These are phyloP conservation scores for Alsophila aescularia DNA, from an alignment of 2,888 invertebrate genomes.

Conservation along the genomic window DNA sequence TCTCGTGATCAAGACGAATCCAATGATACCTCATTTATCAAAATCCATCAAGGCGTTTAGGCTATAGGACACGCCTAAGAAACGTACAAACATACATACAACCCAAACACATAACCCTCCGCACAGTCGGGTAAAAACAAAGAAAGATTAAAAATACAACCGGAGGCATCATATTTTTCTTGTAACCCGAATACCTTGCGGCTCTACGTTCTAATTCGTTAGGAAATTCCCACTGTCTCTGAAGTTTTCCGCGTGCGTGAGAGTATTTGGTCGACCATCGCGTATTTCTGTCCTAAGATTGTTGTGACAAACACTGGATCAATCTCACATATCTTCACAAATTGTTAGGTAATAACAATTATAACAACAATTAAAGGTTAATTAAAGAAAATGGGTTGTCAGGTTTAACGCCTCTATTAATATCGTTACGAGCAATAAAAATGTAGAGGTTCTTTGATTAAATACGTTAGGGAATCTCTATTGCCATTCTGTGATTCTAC, in stretches of 20 bases:
- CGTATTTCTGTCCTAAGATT: conserved; percentile 52
- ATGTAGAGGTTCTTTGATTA: too few relatives aligned
- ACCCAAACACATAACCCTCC: too few relatives aligned
- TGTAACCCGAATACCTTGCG: conserved; percentile 32
- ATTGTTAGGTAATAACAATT: conserved; percentile 34
- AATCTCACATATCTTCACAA: conserved; percentile 40
- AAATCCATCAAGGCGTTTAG: too few relatives aligned
- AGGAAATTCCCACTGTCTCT: conserved; percentile 32
- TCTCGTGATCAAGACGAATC: too few relatives aligned
- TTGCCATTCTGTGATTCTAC: too few relatives aligned
- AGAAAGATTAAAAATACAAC: background rate
- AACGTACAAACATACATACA: too few relatives aligned
- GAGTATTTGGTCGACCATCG: conserved; percentile 50
- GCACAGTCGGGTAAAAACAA: too few relatives aligned
- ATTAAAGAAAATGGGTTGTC: conserved; percentile 17
- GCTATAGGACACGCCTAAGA: too few relatives aligned
- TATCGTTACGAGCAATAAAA: too few relatives aligned
- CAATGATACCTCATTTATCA: too few relatives aligned
- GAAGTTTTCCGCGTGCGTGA: conserved; percentile 57
- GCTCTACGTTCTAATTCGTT: conserved; percentile 35
- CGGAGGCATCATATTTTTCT: background rate
- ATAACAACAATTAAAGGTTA: conserved; percentile 12
- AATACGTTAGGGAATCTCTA: too few relatives aligned
- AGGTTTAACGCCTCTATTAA: background rate
- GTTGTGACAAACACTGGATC: conserved; percentile 51